Percentiles rank a stretch among this genome's conserved stretches.
Conservation (phyloP, 2,888 invertebrate genomes). For the Phortica magna region DNA sequence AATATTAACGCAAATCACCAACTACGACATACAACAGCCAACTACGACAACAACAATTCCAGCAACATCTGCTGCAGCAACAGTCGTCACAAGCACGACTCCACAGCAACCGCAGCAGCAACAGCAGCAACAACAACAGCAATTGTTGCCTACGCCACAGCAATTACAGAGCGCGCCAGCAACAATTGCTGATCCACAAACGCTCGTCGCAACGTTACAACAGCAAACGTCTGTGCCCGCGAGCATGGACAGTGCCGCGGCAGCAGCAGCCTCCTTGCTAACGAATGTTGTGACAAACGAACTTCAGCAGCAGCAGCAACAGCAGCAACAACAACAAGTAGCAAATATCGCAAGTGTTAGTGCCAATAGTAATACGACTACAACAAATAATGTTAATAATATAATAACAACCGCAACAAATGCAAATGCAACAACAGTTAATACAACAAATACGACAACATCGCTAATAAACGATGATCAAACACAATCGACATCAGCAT, state of each 20-base stretch:
- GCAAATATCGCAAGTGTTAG: slow-evolving; percentile 71
- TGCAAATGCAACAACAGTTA: slow-evolving; percentile 41
- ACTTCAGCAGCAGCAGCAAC: slow-evolving; percentile 46
- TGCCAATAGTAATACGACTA: slow-evolving; percentile 66
- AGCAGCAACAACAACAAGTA: slow-evolving; percentile 54
- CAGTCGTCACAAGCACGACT: slow-evolving; percentile 29
- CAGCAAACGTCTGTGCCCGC: slow-evolving; percentile 63
- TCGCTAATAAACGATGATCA: slow-evolving; percentile 54
- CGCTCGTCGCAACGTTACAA: slow-evolving; percentile 55
- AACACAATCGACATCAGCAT: slow-evolving; percentile 52
- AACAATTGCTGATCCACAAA: slow-evolving; percentile 72
- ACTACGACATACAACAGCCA: slow-evolving; percentile 59
- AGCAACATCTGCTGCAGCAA: slow-evolving; percentile 51
- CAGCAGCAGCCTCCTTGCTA: slow-evolving; percentile 61
- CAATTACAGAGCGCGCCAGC: slow-evolving; percentile 71
- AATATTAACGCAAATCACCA: slow-evolving; percentile 68
- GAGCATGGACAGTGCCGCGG: slow-evolving; percentile 59
- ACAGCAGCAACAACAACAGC: slow-evolving; percentile 51
- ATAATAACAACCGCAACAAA: slow-evolving; percentile 53
- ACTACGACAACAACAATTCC: slow-evolving; percentile 29
- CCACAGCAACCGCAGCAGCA: slow-evolving; percentile 36
- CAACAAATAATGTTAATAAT: slow-evolving; percentile 62
- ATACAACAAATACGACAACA: slow-evolving; percentile 54
- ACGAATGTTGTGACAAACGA: slow-evolving; percentile 35
- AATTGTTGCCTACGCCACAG: slow-evolving; percentile 41